Percentiles rank a stretch among this genome's conserved stretches.
Conservation (phyloP, 2,888 invertebrate species). For the Epinotia ramella region DNA sequence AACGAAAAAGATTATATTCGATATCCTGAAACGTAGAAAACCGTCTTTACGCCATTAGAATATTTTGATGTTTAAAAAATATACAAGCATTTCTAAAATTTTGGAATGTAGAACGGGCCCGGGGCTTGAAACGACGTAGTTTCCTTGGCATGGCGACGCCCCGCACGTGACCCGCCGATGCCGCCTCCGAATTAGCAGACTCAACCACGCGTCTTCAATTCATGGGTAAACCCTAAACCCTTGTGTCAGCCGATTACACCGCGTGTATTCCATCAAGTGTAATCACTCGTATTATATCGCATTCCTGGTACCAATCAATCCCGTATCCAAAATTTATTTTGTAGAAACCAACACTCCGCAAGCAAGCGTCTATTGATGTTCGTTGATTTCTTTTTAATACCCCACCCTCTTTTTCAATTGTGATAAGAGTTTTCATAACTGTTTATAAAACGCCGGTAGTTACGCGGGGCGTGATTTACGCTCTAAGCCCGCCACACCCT, state of each 20-base stretch:
- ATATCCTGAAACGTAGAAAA: background rate
- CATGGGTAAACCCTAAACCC: slow-evolving; percentile 59
- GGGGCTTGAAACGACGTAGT: slow-evolving; percentile 76
- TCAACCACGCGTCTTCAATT: slow-evolving; percentile 61
- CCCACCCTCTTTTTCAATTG: slow-evolving; percentile 54
- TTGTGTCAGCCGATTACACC: slow-evolving; percentile 62
- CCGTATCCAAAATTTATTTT: slow-evolving; percentile 16
- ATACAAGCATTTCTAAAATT: slow-evolving; percentile 1
- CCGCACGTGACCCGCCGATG: slow-evolving; percentile 68
- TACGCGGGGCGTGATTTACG: slow-evolving; percentile 57
- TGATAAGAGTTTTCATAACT: slow-evolving; percentile 61
- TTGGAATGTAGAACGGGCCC: slow-evolving; percentile 54
- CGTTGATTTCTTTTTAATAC: slow-evolving; percentile 62
- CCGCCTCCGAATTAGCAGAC: slow-evolving; percentile 69
- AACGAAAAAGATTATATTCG: slow-evolving; percentile 1
- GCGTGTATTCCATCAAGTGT: slow-evolving; percentile 60
- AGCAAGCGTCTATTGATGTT: slow-evolving; percentile 46
- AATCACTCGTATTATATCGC: slow-evolving; percentile 60
- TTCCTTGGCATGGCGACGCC: slow-evolving; percentile 79
- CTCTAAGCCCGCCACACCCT: slow-evolving; percentile 57
- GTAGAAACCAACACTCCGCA: background rate
- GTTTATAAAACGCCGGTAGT: slow-evolving; percentile 59
- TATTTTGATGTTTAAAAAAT: slow-evolving; percentile 26
- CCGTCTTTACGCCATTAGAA: background rate
- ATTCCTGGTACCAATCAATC: slow-evolving; percentile 32